Conservation (phyloP, 2,113 vertebrate species). For the Rhea pennata region DNA sequence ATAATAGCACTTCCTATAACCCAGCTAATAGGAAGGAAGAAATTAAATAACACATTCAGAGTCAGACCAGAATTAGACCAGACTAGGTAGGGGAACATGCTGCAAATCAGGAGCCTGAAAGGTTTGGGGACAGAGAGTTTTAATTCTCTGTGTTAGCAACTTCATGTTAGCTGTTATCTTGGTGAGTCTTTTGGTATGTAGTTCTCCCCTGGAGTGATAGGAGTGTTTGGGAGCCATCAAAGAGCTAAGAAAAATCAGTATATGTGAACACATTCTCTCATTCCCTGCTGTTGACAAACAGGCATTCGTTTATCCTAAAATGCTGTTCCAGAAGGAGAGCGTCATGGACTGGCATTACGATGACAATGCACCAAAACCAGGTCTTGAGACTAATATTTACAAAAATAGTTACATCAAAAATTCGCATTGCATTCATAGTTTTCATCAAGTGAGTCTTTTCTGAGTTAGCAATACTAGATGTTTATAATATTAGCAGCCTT, state of each 20-base stretch:
- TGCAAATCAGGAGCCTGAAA: neutral
- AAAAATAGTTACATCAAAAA: neutral
- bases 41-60: neutral
- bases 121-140: neutral
- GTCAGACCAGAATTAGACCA: neutral
- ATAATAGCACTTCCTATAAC: neutral
- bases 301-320: neutral
- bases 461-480: neutral
- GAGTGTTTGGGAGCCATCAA: neutral
- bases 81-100: neutral
- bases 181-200: neutral
- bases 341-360: neutral
- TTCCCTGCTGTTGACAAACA: neutral
- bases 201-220: neutral
- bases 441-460: neutral
- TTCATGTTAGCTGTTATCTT: neutral
- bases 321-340: neutral
- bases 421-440: neutral
- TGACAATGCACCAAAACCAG: neutral
- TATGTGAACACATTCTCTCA: neutral
- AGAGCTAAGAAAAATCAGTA: neutral
- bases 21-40: neutral
- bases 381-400: neutral
- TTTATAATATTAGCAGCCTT: neutral
- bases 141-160: neutral